A percentile compares a stretch with the other conserved stretches of the same genome.
Conservation (phyloP, 1,140 invertebrate species). For the Drosophila kanapiae region DNA sequence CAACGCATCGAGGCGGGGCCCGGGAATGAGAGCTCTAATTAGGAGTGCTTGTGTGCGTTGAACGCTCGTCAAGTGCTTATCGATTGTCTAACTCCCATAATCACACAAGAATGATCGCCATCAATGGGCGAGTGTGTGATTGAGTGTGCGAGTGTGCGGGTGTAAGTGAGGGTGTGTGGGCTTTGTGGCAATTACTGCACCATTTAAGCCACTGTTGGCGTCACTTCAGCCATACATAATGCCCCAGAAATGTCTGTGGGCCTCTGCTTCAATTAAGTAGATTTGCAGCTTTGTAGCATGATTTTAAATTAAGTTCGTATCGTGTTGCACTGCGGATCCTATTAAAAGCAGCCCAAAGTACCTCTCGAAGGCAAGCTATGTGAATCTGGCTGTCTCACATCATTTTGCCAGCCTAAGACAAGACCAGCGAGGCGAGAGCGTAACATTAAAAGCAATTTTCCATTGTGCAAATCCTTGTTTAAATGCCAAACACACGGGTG, state of each 20-base stretch:
- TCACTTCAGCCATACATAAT: constrained; percentile 18
- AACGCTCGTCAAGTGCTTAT: constrained; percentile 38
- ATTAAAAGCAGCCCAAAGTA: constrained; percentile 26
- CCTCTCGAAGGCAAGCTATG: constrained; percentile 1
- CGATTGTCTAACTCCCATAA: constrained; percentile 62
- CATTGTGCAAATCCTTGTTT: constrained; percentile 74
- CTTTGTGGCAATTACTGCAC: constrained; percentile 38
- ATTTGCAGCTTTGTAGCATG: constrained; percentile 26
- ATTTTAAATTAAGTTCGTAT: constrained; percentile 11
- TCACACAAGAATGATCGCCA: constrained; percentile 54
- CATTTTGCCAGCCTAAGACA: constrained; percentile 47
- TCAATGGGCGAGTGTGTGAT: constrained; percentile 34
- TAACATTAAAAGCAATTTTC: constrained; percentile 78
- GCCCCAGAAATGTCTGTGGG: constrained; percentile 14
- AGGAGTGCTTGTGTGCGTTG: constrained; percentile 27
- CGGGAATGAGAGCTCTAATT: constrained; percentile 25
- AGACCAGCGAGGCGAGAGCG: constrained; percentile 52
- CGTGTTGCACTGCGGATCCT: constrained; percentile 13
- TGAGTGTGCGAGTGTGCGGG: constrained; percentile 15
- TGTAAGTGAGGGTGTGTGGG: constrained; percentile 1
- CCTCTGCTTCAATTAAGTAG: constrained; percentile 17
- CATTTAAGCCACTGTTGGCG: constrained; percentile 22
- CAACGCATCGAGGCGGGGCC: constrained; percentile 8
- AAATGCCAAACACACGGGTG: constrained; percentile 53
- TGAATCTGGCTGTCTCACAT: neutral